Percentiles rank a stretch among this genome's conserved stretches.
Conservation (phyloP, 2,888 invertebrate species). For the Tanaodytes sp. region DNA sequence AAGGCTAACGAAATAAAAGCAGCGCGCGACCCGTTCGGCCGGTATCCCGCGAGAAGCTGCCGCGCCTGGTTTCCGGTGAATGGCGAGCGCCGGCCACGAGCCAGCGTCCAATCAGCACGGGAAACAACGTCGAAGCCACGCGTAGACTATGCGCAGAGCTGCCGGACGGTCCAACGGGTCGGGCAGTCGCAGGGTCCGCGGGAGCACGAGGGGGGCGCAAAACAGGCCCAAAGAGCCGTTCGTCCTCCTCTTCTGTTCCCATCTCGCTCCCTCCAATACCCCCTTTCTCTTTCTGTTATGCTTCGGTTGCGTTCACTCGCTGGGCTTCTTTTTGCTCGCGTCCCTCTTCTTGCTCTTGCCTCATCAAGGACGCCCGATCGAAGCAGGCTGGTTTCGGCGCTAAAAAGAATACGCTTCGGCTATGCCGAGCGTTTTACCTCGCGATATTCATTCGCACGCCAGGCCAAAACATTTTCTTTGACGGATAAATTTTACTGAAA, state of each 20-base stretch:
- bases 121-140: constrained; percentile 70
- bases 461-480: too few species aligned
- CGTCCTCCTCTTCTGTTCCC: not conserved
- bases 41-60: constrained; percentile 46
- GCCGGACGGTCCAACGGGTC: constrained; percentile 29
- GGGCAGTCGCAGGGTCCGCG: not conserved
- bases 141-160: constrained; percentile 60
- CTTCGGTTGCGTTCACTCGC: constrained; percentile 3
- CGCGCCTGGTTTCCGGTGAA: constrained; percentile 65
- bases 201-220: not conserved
- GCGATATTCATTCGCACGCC: too few species aligned
- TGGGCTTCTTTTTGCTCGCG: constrained; percentile 23
- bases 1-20: constrained; percentile 32
- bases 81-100: constrained; percentile 72
- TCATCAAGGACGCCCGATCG: constrained; percentile 39
- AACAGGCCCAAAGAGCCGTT: not conserved
- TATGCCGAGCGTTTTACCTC: not conserved
- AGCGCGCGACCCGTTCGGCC: constrained; percentile 46
- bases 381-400: constrained; percentile 17
- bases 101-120: constrained; percentile 72
- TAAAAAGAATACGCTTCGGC: constrained; percentile 29
- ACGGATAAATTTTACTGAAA: too few species aligned
- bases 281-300: not conserved
- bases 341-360: constrained; percentile 20
- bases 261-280: not conserved